Percentiles rank a stretch among this genome's conserved stretches.
Conservation (phyloP, 35 echinoderm and acorn worm species). For the Stichopus chloronotus region DNA sequence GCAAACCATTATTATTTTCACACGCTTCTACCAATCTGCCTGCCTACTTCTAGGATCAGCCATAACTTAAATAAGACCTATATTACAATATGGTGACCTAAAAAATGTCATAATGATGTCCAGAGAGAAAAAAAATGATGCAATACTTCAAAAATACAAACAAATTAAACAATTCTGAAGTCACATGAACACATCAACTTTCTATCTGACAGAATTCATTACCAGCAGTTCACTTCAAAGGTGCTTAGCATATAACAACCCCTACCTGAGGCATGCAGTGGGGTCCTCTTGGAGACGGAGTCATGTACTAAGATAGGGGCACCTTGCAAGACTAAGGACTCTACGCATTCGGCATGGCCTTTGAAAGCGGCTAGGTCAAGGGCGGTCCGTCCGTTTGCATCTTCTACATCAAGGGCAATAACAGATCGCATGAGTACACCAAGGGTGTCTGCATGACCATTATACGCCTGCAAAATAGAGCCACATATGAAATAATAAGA, state of each 20-base stretch:
- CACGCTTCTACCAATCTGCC: too few relatives aligned
- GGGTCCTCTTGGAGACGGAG: slow-evolving; percentile 93
- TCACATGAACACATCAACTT: too few relatives aligned
- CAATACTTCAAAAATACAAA: too few relatives aligned
- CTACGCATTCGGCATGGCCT: slow-evolving; percentile 94
- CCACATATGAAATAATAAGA: not conserved
- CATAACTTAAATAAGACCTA: too few relatives aligned
- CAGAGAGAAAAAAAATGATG: too few relatives aligned
- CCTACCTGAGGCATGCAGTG: slow-evolving; percentile 95
- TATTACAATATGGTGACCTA: too few relatives aligned
- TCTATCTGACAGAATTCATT: too few relatives aligned
- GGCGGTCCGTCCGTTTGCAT: slow-evolving; percentile 94
- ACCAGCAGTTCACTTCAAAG: too few relatives aligned
- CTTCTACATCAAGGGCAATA: slow-evolving; percentile 93
- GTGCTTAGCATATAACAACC: not conserved
- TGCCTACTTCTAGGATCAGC: too few relatives aligned
- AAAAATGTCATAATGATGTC: too few relatives aligned
- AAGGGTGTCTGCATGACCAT: slow-evolving; percentile 90
- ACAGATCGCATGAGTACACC: slow-evolving; percentile 92
- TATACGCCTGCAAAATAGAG: slow-evolving; percentile 79
- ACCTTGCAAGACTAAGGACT: slow-evolving; percentile 87
- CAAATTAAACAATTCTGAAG: too few relatives aligned
- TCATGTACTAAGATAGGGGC: slow-evolving; percentile 92
- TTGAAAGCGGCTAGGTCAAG: slow-evolving; percentile 97
- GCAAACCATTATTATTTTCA: too few relatives aligned